These are phyloP conservation scores for Brotula barbata DNA, from an alignment of 2,797 vertebrate genomes.

Conservation along the genomic window DNA sequence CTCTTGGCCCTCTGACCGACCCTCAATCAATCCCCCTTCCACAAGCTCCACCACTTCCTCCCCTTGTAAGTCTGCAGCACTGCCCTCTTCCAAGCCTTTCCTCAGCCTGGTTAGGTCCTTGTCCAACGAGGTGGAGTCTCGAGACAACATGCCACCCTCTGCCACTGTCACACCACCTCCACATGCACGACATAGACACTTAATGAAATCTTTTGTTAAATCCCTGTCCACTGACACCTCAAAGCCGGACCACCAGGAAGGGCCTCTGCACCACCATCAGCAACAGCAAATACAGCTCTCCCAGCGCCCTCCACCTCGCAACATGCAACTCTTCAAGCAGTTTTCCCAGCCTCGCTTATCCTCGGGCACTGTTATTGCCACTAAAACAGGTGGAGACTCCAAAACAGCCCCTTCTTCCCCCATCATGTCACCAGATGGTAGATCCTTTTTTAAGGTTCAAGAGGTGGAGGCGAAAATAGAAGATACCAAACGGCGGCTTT, in stretches of 20 bases:
- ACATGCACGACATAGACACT: conserved; percentile 85
- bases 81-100: conserved; percentile 88
- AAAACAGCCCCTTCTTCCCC: conserved; percentile 98
- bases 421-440: conserved; percentile 88
- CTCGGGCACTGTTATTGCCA: conserved; percentile 78
- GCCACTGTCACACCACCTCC: conserved; percentile 65
- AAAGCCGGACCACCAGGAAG: conserved; percentile 73
- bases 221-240: conserved; percentile 94
- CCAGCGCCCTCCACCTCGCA: conserved; percentile 84
- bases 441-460: conserved; percentile 96
- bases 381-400: conserved; percentile 82
- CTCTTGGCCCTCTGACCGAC: conserved; percentile 81
- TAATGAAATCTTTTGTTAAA: conserved; percentile 97
- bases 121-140: conserved; percentile 91
- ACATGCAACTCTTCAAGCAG: conserved; percentile 96
- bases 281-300: conserved; percentile 68
- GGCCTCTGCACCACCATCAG: conserved; percentile 51
- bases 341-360: conserved; percentile 94
- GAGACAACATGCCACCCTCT: conserved; percentile 71
- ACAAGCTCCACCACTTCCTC: conserved; percentile 63
- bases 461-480: conserved; percentile 98
- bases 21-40: conserved; percentile 39
- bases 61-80: conserved; percentile 66
- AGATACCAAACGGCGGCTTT: conserved; percentile 94
- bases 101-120: conserved; percentile 92